phyloP scores from a whole-genome alignment of 2,888 invertebrate genomes.

The Vanessa cardui region DNA sequence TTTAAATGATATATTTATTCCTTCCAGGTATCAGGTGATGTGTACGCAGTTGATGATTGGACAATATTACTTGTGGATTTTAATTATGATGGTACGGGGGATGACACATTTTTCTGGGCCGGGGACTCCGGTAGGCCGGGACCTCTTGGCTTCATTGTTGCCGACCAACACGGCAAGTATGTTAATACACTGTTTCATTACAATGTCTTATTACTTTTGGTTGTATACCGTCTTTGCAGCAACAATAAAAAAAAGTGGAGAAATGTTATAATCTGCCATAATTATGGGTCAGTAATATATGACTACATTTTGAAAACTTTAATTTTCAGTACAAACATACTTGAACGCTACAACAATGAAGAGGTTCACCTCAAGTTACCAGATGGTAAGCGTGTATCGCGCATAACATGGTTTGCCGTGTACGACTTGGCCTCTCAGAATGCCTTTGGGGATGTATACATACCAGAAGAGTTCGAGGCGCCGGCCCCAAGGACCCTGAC shows the following conservation, averaged over 20 bases:
- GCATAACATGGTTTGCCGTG: slow-evolving; percentile 94
- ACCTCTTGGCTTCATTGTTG: slow-evolving; percentile 95
- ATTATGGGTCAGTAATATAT: no score
- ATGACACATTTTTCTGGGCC: slow-evolving; percentile 96
- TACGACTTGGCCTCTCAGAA: slow-evolving; percentile 94
- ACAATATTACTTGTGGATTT: slow-evolving; percentile 91
- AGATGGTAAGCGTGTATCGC: slow-evolving; percentile 92
- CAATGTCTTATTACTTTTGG: no score
- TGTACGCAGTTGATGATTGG: slow-evolving; percentile 94
- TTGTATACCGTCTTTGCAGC: no score
- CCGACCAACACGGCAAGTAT: slow-evolving; percentile 93
- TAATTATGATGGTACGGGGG: slow-evolving; percentile 95
- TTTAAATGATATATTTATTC: neutral
- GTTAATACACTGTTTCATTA: slow-evolving; percentile 37
- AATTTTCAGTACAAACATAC: slow-evolving; percentile 88
- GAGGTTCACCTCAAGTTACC: slow-evolving; percentile 92
- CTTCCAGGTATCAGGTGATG: slow-evolving; percentile 89
- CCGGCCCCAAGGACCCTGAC: slow-evolving; percentile 86
- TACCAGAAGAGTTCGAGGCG: slow-evolving; percentile 95
- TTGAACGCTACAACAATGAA: slow-evolving; percentile 92
- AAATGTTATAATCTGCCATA: no score
- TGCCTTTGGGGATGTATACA: slow-evolving; percentile 93
- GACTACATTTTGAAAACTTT: neutral
- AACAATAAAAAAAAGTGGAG: no score
- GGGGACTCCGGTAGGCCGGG: slow-evolving; percentile 94